Evolutionary conservation across 2,888 invertebrate genomes (phyloP).

Genomic region (Plebejus anna): DNA sequence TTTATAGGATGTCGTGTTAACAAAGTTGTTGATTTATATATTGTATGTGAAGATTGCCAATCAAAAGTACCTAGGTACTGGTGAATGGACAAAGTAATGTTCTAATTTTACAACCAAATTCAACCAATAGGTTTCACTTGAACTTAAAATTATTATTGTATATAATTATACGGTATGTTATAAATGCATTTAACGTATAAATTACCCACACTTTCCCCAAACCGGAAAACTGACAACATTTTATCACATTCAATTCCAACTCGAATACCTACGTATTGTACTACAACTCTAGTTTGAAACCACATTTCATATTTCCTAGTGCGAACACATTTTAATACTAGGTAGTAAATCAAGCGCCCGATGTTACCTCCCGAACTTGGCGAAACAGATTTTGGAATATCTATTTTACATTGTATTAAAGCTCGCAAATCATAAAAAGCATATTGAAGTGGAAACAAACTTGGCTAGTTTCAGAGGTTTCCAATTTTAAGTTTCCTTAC

Average conservation of each 20-base stretch:
- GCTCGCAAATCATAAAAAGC: conserved; percentile 18
- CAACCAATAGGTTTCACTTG: no score
- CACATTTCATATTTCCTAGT: conserved; percentile 28
- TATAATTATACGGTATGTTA: no score
- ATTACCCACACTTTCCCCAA: neutral
- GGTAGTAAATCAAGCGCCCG: conserved; percentile 35
- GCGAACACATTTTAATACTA: conserved; percentile 33
- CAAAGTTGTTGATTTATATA: no score
- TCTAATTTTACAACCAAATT: no score
- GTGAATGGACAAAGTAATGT: no score
- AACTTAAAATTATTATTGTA: no score
- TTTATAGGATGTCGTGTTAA: no score
- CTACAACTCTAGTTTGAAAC: conserved; percentile 6
- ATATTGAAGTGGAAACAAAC: conserved; percentile 9
- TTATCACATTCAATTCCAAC: neutral
- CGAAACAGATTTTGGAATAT: conserved; percentile 35
- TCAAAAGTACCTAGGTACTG: no score
- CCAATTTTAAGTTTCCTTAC: conserved; percentile 15
- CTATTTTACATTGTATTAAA: conserved; percentile 31
- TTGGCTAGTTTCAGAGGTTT: neutral
- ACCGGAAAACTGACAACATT: neutral
- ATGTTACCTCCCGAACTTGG: conserved; percentile 36
- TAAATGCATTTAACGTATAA: neutral
- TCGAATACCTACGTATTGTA: neutral
- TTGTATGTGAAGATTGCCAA: no score